phyloP scores from a whole-genome alignment of 2,113 vertebrate genomes.

The Arizona elegans region DNA sequence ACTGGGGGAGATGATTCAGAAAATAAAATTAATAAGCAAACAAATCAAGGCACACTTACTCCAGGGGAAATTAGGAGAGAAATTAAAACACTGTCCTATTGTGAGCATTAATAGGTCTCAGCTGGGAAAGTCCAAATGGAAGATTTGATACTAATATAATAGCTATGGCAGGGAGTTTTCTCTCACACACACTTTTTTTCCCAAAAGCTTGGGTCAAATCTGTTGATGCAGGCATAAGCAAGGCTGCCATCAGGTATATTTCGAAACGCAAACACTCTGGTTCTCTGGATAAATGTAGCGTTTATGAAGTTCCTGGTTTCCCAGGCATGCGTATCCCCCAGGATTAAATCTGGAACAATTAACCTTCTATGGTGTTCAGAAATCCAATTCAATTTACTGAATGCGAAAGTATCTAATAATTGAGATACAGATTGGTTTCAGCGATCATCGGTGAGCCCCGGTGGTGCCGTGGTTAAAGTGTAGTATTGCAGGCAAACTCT shows the following conservation, averaged over 20 bases:
- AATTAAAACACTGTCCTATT: slow-evolving; percentile 14
- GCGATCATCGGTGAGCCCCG: neutral
- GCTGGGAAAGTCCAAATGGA: slow-evolving; percentile 22
- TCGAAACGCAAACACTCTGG: neutral
- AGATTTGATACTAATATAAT: neutral
- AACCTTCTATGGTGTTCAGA: neutral
- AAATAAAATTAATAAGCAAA: slow-evolving; percentile 44
- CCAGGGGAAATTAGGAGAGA: slow-evolving; percentile 31
- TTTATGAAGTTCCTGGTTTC: neutral
- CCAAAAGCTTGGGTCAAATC: neutral
- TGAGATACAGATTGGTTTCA: neutral
- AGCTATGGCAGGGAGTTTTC: neutral
- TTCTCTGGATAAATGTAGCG: neutral
- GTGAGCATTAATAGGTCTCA: slow-evolving; percentile 9
- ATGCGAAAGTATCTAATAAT: neutral
- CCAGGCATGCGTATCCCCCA: neutral
- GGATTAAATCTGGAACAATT: neutral
- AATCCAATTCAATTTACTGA: neutral
- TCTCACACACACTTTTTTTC: neutral
- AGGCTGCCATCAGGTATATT: neutral
- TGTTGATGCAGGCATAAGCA: neutral
- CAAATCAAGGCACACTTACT: neutral
- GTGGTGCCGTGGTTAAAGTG: neutral
- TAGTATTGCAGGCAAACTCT: neutral
- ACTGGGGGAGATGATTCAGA: slow-evolving; percentile 36